Evolutionary conservation across 2,888 invertebrate species (phyloP).

Genomic region (Xanthia togata): DNA sequence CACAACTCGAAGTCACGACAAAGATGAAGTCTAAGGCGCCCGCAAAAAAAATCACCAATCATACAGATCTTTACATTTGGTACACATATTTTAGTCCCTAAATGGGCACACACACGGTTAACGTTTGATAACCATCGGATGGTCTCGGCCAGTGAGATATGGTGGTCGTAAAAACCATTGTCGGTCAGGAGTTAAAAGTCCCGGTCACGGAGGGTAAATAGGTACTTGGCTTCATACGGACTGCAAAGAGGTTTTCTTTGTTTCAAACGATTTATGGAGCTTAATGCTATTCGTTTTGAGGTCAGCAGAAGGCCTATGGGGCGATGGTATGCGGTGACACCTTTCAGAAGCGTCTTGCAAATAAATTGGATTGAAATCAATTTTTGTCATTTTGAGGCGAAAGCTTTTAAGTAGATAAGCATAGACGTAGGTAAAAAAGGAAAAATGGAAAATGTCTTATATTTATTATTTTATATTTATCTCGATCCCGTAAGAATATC

Average conservation of each 20-base stretch:
- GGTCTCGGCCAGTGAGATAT: constrained; percentile 73
- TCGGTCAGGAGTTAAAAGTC: constrained; percentile 72
- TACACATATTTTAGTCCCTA: constrained; percentile 64
- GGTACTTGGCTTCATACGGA: constrained; percentile 55
- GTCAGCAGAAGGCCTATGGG: constrained; percentile 34
- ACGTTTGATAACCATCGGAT: constrained; percentile 68
- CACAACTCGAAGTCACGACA: constrained; percentile 57
- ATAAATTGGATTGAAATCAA: not conserved
- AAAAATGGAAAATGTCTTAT: no score
- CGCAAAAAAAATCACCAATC: constrained; percentile 71
- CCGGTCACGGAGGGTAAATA: constrained; percentile 67
- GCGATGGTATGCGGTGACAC: constrained; percentile 12
- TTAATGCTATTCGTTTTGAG: constrained; percentile 58
- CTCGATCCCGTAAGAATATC: no score
- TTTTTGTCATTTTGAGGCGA: not conserved
- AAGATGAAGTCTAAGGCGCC: constrained; percentile 52
- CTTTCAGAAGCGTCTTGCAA: constrained; percentile 15
- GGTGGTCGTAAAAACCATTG: constrained; percentile 73
- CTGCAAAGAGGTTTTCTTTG: constrained; percentile 64
- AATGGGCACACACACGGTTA: constrained; percentile 65
- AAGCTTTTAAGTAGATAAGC: not conserved
- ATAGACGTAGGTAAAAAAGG: no score
- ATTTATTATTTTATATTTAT: not conserved
- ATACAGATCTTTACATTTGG: constrained; percentile 65
- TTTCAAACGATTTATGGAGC: constrained; percentile 57